Conservation (phyloP, 1,140 invertebrate genomes). For the Metopolophium dirhodum region DNA sequence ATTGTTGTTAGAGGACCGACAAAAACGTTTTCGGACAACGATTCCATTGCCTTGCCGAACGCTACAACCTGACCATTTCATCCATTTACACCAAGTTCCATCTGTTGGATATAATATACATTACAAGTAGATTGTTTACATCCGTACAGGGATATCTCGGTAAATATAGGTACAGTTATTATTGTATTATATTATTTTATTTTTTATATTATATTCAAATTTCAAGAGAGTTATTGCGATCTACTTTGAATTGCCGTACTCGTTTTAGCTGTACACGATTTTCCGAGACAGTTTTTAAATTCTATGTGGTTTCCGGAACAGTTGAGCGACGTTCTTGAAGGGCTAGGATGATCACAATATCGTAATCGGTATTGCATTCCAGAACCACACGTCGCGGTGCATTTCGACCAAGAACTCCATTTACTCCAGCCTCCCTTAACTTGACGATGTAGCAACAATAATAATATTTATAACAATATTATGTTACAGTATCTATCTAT, state of each 20-base stretch:
- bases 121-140: neutral
- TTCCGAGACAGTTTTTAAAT: slow-evolving; percentile 47
- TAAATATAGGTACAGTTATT: neutral
- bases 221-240: neutral
- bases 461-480: neutral
- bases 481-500: neutral
- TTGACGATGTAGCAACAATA: neutral
- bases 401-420: slow-evolving; percentile 49
- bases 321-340: slow-evolving; percentile 19
- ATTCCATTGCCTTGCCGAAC: slow-evolving; percentile 32
- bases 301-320: slow-evolving; percentile 27
- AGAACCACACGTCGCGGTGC: slow-evolving; percentile 33
- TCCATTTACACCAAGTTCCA: slow-evolving; percentile 47
- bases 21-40: slow-evolving; percentile 30
- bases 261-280: neutral
- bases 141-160: neutral
- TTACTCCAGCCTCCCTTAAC: slow-evolving; percentile 38
- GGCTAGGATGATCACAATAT: slow-evolving; percentile 2
- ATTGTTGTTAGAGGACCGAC: neutral
- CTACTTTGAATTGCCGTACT: neutral
- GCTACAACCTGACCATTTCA: slow-evolving; percentile 25
- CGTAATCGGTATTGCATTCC: slow-evolving; percentile 47
- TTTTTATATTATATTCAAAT: neutral
- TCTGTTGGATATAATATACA: neutral
- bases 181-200: neutral